Evolutionary conservation across 2,797 vertebrate species (phyloP), one percentile per base, ranked within the genome.

Genomic region (Sebastes trivittatus): DNA sequence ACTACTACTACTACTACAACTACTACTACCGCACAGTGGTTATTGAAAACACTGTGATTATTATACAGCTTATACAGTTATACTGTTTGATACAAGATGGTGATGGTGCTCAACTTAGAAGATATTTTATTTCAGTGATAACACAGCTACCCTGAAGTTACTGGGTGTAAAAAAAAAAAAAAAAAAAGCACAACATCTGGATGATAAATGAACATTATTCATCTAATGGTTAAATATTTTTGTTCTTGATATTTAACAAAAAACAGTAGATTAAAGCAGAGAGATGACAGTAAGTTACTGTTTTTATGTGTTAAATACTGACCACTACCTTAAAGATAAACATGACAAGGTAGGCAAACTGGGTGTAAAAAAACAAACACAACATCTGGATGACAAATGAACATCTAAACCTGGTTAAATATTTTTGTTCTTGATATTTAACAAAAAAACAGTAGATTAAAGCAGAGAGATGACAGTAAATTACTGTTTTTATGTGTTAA

Each of bases 11-110:
- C 38, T 42, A 46, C 42, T 46, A 46, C 42, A 18, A 46, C 82
- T 80, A 67, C 80, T 65, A 74, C 64, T 82, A 81, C 87, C 83
- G 81, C 86, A 87, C 86, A 81, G 77, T 66, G 75, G 60, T 85
- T 93, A 93, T 91, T 92, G 91, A 87, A 87, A 88, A 72, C 68
- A 80, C 68, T 86, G 80, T 72, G 84, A 84, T 93, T 93, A 80
- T 78, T 85, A 68, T 84, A 90, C 83, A 80, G 88, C 69, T 84
- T 81, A 75, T 38, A 80, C 80, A 76, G 77, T 80, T 87, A 66
- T 8, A 54, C 83, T 69, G 72, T 42, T 46, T 46, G 55, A 67
- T 71, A 86, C 77, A 69, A 77, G 72, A 81, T 52, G 75, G 67
- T 71, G 72, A 81, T 52, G 75, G 64, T 71, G 75, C n/a, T 74